Conservation (phyloP, 2,797 vertebrate species). For the Mycteria americana region DNA sequence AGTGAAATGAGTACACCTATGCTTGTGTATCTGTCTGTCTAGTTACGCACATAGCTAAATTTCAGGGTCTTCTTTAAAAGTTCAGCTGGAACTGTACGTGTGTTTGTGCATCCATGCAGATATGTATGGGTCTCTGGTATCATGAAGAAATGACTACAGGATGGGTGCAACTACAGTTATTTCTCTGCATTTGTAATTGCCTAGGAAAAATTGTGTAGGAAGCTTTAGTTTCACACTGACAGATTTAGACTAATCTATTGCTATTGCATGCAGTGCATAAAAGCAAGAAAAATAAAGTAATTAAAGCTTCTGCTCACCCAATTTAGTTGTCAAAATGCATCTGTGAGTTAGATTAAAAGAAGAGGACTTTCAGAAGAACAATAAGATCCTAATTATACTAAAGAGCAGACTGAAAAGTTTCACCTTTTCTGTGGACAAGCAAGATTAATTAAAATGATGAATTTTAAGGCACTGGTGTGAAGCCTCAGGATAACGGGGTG, state of each 20-base stretch:
- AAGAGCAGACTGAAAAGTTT: constrained; percentile 10
- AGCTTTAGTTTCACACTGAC: background rate
- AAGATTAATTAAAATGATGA: background rate
- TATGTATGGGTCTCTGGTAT: background rate
- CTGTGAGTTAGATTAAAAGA: background rate
- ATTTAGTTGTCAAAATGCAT: constrained; percentile 11
- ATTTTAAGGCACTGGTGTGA: background rate
- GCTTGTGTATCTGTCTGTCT: background rate
- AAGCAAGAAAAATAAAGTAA: constrained; percentile 28
- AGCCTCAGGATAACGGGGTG: background rate
- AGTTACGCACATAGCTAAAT: background rate
- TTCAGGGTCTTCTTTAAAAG: background rate
- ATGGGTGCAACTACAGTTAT: background rate
- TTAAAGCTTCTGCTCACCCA: constrained; percentile 31
- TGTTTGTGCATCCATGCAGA: background rate
- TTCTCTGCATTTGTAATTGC: background rate
- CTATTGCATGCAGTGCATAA: background rate
- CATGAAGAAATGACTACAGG: background rate
- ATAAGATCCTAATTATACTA: background rate
- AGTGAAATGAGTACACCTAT: background rate
- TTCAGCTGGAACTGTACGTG: background rate
- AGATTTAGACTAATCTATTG: background rate
- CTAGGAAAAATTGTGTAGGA: background rate
- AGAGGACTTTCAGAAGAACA: background rate
- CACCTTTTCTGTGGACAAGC: background rate